These are phyloP conservation scores for Heterodera schachtii DNA, from an alignment of 1,140 invertebrate genomes.

Conservation along the genomic window DNA sequence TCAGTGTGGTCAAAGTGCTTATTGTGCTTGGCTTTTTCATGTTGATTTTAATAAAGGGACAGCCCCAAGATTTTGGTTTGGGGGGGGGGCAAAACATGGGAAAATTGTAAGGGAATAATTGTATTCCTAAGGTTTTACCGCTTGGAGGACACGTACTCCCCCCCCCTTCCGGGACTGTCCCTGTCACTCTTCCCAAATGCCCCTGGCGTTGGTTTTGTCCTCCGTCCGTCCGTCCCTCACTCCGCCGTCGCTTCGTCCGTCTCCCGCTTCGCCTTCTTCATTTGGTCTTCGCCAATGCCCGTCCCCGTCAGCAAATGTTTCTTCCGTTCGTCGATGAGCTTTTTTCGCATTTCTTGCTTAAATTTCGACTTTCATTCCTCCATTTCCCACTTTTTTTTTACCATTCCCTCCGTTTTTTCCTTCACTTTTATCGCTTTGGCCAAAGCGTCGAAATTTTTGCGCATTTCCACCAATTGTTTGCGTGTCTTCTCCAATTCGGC, in stretches of 20 bases:
- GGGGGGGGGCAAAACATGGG: no score
- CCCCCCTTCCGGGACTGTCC: no score
- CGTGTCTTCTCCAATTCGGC: slow-evolving; percentile 4
- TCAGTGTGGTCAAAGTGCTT: no score
- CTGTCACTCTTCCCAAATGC: no score
- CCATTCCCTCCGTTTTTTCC: background rate
- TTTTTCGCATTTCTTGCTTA: background rate
- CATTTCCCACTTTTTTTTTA: background rate
- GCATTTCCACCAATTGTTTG: slow-evolving; percentile 7
- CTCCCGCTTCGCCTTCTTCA: background rate
- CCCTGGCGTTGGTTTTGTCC: no score
- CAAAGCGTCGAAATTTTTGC: slow-evolving; percentile 14
- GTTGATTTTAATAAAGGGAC: no score
- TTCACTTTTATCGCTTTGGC: background rate
- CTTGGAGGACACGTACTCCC: no score
- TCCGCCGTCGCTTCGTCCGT: background rate
- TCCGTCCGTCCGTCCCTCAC: background rate
- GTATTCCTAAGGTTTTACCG: no score
- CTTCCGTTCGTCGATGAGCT: background rate
- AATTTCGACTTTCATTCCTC: background rate
- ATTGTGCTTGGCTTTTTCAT: no score
- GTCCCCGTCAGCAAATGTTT: background rate
- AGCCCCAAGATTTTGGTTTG: no score
- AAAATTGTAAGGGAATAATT: no score
- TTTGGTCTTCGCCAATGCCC: background rate